A percentile compares a stretch with the other conserved stretches of the same genome.
Evolutionary conservation across 2,113 vertebrate genomes (phyloP).

Genomic region (Crypturellus undulatus): DNA sequence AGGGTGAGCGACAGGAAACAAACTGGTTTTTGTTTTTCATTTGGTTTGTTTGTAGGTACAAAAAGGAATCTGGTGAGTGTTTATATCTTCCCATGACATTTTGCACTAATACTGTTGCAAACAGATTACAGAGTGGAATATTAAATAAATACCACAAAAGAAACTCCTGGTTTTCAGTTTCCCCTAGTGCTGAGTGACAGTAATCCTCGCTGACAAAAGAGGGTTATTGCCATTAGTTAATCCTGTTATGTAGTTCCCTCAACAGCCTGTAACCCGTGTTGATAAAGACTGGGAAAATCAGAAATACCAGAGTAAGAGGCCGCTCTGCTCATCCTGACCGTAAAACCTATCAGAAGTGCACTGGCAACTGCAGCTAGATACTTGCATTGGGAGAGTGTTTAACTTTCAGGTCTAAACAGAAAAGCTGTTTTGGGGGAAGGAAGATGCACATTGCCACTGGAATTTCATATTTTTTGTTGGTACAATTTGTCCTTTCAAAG

Average conservation of each 20-base stretch:
- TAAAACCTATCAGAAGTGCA: not conserved
- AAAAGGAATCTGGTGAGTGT: conserved; percentile 70
- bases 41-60: conserved; percentile 79
- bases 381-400: not conserved
- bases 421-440: not conserved
- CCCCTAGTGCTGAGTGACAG: conserved; percentile 70
- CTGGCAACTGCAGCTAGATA: not conserved
- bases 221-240: conserved; percentile 77
- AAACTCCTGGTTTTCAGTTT: conserved; percentile 69
- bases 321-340: not conserved
- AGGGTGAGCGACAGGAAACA: conserved; percentile 52
- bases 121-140: conserved; percentile 77
- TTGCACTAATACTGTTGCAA: conserved; percentile 75
- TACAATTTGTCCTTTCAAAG: not conserved
- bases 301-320: conserved; percentile 29
- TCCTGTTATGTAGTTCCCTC: conserved; percentile 66
- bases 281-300: conserved; percentile 71
- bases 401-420: not conserved
- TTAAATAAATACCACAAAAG: conserved; percentile 81
- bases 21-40: conserved; percentile 61
- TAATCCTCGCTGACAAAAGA: conserved; percentile 77
- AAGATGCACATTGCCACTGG: rapidly evolving
- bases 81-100: conserved; percentile 84
- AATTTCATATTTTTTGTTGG: not conserved
- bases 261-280: conserved; percentile 61